Conservation (phyloP, 2,113 vertebrate genomes). For the Panthera uncia region DNA sequence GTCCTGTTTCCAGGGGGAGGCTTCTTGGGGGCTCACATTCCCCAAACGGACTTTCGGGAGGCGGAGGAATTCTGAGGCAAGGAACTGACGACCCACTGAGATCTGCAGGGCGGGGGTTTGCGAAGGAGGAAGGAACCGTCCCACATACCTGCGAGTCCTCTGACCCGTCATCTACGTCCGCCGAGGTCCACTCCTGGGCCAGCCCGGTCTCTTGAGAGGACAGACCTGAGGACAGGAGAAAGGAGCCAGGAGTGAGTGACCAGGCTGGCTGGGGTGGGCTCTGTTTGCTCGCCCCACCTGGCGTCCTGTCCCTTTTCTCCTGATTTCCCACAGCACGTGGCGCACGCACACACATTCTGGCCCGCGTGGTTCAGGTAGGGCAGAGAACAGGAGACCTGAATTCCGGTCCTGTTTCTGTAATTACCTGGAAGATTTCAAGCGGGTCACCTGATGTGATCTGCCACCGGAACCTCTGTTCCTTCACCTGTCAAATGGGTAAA, state of each 20-base stretch:
- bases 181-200: slow-evolving; percentile 54
- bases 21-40: background rate
- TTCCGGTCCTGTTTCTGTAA: background rate
- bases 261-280: background rate
- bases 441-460: background rate
- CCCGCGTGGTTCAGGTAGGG: background rate
- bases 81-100: background rate
- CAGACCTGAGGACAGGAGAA: background rate
- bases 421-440: too few relatives aligned
- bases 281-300: background rate
- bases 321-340: too few relatives aligned
- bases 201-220: background rate
- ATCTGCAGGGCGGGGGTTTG: background rate
- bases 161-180: background rate
- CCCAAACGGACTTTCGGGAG: background rate
- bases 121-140: background rate
- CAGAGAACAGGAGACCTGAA: background rate
- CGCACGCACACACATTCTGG: background rate
- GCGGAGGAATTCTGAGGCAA: background rate
- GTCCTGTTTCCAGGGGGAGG: background rate
- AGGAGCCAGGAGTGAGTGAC: background rate
- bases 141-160: slow-evolving; percentile 55
- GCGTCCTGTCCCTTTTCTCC: background rate
- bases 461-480: background rate
- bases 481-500: background rate